phyloP scores from a whole-genome alignment of 92 coral and sea anemone species.

The Siderastrea radians region DNA sequence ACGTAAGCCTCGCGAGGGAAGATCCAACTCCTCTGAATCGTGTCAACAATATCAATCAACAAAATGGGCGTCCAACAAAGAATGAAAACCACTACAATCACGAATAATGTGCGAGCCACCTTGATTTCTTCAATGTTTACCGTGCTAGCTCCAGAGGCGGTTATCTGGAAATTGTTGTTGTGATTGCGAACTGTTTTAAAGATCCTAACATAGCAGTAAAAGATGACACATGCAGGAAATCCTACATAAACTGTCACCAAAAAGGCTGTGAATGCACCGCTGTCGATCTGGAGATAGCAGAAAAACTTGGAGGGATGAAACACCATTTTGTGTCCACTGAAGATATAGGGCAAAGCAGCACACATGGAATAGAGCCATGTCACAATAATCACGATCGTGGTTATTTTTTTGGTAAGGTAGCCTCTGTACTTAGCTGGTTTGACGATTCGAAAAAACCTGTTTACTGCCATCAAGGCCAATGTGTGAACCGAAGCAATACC shows the following conservation, averaged over 20 bases:
- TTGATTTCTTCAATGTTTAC: conserved; percentile 66
- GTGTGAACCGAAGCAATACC: conserved; percentile 72
- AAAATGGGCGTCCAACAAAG: conserved; percentile 64
- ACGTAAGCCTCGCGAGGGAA: conserved; percentile 40
- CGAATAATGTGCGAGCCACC: conserved; percentile 54
- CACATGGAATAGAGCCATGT: conserved; percentile 62
- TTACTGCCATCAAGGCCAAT: conserved; percentile 62
- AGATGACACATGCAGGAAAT: conserved; percentile 40
- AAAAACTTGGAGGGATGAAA: conserved; percentile 77
- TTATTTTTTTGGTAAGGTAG: conserved; percentile 28
- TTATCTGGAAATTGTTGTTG: conserved; percentile 40
- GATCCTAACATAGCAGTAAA: conserved; percentile 60
- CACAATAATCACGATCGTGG: neutral
- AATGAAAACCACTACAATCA: conserved; percentile 67
- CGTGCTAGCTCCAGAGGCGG: conserved; percentile 15
- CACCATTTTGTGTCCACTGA: conserved; percentile 65
- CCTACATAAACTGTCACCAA: conserved; percentile 49
- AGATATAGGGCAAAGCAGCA: conserved; percentile 58
- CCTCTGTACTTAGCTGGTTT: conserved; percentile 48
- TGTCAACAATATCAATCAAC: conserved; percentile 61
- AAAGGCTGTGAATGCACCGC: conserved; percentile 39
- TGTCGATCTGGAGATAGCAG: conserved; percentile 54
- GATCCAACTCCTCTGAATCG: conserved; percentile 46
- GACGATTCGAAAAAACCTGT: conserved; percentile 70
- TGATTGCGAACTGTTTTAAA: conserved; percentile 64